phyloP scores from a whole-genome alignment of 2,888 invertebrate genomes.

The Anticlea derivata region DNA sequence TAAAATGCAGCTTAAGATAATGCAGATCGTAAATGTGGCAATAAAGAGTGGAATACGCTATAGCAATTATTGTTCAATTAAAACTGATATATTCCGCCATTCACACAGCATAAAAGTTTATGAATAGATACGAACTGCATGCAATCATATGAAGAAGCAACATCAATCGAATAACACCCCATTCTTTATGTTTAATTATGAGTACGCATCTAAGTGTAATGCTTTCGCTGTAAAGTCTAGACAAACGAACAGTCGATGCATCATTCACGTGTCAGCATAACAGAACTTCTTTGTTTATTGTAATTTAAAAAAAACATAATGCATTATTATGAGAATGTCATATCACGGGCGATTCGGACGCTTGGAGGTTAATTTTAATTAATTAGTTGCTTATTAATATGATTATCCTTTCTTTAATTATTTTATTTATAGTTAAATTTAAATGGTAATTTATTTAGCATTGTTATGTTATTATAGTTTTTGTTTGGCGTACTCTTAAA shows the following conservation, averaged over 20 bases:
- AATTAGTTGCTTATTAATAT: conserved; percentile 19
- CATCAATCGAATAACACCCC: conserved; percentile 46
- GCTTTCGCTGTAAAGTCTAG: neutral
- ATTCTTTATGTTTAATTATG: conserved; percentile 41
- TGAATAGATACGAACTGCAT: conserved; percentile 42
- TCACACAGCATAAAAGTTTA: conserved; percentile 45
- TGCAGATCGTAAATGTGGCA: conserved; percentile 36
- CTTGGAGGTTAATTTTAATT: conserved; percentile 43
- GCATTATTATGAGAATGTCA: conserved; percentile 44
- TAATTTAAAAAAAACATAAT: conserved; percentile 8
- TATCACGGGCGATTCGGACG: conserved; percentile 66
- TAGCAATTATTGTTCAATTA: conserved; percentile 53
- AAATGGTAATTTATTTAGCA: neutral
- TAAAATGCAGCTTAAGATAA: conserved; percentile 23
- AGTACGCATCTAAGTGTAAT: conserved; percentile 27
- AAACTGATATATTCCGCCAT: conserved; percentile 46
- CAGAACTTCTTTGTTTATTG: conserved; percentile 9
- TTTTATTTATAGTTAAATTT: too few species aligned
- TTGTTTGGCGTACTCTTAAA: neutral
- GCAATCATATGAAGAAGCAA: conserved; percentile 41
- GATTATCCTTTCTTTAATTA: neutral
- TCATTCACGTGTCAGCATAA: conserved; percentile 41
- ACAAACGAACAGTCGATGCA: conserved; percentile 23
- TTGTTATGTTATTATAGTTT: neutral
- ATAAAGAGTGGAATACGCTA: conserved; percentile 38